These are phyloP conservation scores for Drosophila chauvacae DNA, from an alignment of 1,140 invertebrate species.

Conservation along the genomic window DNA sequence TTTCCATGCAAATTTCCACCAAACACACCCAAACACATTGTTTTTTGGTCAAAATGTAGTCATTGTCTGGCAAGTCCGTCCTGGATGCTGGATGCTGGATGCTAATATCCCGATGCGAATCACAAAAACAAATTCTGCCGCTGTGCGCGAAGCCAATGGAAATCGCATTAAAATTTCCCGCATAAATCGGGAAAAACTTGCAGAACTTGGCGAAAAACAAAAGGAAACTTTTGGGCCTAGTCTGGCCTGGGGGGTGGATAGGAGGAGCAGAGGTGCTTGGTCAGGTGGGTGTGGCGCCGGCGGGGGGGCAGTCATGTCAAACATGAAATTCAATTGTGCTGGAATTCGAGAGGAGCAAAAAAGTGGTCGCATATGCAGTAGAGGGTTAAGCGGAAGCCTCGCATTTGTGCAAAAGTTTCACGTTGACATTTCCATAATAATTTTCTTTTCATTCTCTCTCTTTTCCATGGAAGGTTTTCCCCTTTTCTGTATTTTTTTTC, in stretches of 20 bases:
- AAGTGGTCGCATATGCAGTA: slow-evolving; percentile 62
- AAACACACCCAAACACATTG: not conserved
- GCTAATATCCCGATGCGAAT: slow-evolving; percentile 21
- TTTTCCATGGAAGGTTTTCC: slow-evolving; percentile 5
- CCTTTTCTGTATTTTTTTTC: slow-evolving; percentile 3
- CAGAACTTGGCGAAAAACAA: slow-evolving; percentile 30
- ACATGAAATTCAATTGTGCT: slow-evolving; percentile 81
- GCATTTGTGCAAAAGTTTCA: slow-evolving; percentile 78
- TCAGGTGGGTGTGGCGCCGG: not conserved
- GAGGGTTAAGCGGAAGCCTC: slow-evolving; percentile 42
- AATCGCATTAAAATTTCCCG: slow-evolving; percentile 76
- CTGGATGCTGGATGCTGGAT: not conserved
- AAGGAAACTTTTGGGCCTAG: slow-evolving; percentile 48
- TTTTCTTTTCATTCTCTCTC: slow-evolving; percentile 63
- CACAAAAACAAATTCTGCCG: slow-evolving; percentile 1
- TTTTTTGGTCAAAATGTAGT: slow-evolving; percentile 1
- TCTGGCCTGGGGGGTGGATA: not conserved
- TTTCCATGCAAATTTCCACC: slow-evolving; percentile 58
- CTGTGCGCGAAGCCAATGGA: slow-evolving; percentile 52
- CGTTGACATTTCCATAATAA: slow-evolving; percentile 83
- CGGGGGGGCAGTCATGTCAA: slow-evolving; percentile 59
- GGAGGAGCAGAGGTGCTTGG: not conserved
- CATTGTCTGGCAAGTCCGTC: slow-evolving; percentile 3
- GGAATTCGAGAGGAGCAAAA: slow-evolving; percentile 48
- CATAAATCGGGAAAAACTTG: slow-evolving; percentile 57